Evolutionary conservation across 2,113 vertebrate genomes (phyloP).

Genomic region (Erythrolamprus reginae): DNA sequence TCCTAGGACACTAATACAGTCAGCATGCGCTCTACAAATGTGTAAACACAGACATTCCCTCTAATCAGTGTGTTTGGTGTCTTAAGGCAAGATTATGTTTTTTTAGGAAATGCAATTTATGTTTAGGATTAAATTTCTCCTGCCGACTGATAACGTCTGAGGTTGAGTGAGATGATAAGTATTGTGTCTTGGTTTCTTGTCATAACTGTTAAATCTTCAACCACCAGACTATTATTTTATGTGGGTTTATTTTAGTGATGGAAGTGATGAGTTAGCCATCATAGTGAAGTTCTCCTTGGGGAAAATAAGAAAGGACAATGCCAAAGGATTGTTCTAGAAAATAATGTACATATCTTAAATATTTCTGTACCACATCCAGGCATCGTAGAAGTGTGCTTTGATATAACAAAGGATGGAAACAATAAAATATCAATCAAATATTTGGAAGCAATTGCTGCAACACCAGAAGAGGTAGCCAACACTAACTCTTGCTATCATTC

Average conservation of each 20-base stretch:
- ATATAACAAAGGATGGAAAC: neutral
- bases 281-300: neutral
- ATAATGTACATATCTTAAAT: neutral
- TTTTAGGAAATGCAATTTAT: slow-evolving; percentile 84
- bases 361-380: neutral
- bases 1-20: slow-evolving; percentile 78
- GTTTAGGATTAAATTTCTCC: slow-evolving; percentile 73
- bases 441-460: neutral
- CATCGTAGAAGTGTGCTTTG: neutral
- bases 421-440: neutral
- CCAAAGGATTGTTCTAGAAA: neutral
- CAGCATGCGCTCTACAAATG: slow-evolving; percentile 75
- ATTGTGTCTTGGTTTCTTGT: slow-evolving; percentile 59
- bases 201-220: slow-evolving; percentile 48
- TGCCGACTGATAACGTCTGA: slow-evolving; percentile 74
- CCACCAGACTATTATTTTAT: slow-evolving; percentile 9
- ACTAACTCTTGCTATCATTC: neutral
- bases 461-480: neutral
- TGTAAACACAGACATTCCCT: slow-evolving; percentile 84
- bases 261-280: slow-evolving; percentile 1
- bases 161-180: slow-evolving; percentile 71
- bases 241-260: slow-evolving; percentile 32
- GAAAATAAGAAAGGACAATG: neutral
- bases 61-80: slow-evolving; percentile 77
- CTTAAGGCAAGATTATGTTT: slow-evolving; percentile 81